A percentile compares a stretch with the other conserved stretches of the same genome.
Conservation (phyloP, 2,113 vertebrate species). For the Willisornis vidua region DNA sequence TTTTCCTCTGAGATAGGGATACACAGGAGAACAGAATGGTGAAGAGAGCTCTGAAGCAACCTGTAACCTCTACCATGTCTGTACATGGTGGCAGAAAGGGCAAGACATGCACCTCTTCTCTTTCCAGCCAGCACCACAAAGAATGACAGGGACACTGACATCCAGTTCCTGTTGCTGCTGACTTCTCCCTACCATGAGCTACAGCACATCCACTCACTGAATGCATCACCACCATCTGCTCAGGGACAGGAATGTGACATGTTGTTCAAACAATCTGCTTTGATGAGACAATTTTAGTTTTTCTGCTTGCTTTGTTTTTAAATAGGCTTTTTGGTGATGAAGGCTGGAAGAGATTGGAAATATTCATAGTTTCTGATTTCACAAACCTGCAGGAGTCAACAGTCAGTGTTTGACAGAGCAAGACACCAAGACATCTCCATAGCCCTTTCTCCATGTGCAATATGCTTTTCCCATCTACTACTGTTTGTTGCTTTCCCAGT, state of each 20-base stretch:
- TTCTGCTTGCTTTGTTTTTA: background rate
- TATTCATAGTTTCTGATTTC: background rate
- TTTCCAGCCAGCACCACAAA: background rate
- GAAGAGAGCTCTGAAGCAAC: background rate
- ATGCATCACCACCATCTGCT: background rate
- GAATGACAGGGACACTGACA: background rate
- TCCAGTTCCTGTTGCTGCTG: background rate
- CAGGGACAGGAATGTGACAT: background rate
- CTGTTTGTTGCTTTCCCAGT: background rate
- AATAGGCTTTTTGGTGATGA: background rate
- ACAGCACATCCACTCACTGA: background rate
- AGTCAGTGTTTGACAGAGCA: background rate
- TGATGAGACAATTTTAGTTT: background rate
- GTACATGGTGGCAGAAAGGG: background rate
- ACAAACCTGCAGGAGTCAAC: background rate
- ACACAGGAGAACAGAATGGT: background rate
- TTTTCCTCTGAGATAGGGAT: background rate
- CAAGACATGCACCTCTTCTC: background rate
- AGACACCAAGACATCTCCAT: background rate
- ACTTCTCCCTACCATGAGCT: background rate
- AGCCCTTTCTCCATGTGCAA: background rate
- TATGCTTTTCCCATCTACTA: background rate
- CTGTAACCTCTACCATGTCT: background rate
- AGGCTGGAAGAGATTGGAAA: background rate
- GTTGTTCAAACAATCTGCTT: background rate